These are phyloP conservation scores for Urosaurus nigricauda DNA, from an alignment of 2,797 vertebrate species.

Conservation along the genomic window DNA sequence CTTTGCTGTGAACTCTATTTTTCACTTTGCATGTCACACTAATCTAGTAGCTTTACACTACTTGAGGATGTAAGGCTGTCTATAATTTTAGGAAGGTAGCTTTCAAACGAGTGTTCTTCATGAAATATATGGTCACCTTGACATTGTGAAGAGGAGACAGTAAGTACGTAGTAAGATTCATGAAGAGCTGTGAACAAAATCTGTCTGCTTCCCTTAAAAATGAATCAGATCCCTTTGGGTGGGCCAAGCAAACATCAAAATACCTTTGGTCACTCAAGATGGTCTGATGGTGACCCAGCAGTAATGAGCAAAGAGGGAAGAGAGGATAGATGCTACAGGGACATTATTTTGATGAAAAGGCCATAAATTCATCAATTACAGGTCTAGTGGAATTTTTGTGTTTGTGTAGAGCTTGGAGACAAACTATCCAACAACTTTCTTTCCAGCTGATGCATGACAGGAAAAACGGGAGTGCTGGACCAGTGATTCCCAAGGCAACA, in stretches of 20 bases:
- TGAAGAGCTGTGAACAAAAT: slow-evolving; percentile 59
- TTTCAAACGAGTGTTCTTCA: slow-evolving; percentile 64
- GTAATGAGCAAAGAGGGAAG: no score
- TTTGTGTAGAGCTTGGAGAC: no score
- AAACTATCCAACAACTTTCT: no score
- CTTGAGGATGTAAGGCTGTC: slow-evolving; percentile 58
- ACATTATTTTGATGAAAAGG: no score
- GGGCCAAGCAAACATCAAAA: neutral
- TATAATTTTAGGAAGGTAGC: slow-evolving; percentile 64
- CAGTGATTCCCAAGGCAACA: no score
- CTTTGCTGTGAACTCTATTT: slow-evolving; percentile 56
- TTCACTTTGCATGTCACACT: slow-evolving; percentile 72
- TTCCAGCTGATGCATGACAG: no score
- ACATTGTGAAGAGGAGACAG: slow-evolving; percentile 70
- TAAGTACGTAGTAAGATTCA: slow-evolving; percentile 77
- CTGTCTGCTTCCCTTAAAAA: neutral
- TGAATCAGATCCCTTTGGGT: neutral
- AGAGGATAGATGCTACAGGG: no score
- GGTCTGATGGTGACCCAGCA: neutral
- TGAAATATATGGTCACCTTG: slow-evolving; percentile 57
- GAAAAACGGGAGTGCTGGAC: no score
- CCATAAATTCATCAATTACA: no score
- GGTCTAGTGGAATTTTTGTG: no score
- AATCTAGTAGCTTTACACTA: slow-evolving; percentile 65
- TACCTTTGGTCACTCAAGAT: no score